phyloP scores from a whole-genome alignment of 1,140 invertebrate genomes.

The Brachystomella parvula region DNA sequence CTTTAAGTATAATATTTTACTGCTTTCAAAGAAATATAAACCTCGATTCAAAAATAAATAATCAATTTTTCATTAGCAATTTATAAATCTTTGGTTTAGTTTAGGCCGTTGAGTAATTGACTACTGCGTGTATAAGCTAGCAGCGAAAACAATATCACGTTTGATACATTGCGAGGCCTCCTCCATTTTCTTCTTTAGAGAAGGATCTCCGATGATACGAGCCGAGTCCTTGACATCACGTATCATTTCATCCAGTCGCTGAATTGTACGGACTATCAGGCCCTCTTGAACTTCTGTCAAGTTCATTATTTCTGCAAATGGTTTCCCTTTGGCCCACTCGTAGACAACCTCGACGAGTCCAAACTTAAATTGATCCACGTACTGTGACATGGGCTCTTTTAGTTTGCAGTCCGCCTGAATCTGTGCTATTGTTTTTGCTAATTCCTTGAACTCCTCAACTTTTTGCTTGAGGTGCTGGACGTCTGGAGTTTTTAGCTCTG shows the following conservation, averaged over 20 bases:
- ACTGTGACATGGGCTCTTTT: conserved; percentile 46
- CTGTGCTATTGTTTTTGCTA: conserved; percentile 49
- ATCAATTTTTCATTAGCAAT: no score
- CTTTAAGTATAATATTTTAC: no score
- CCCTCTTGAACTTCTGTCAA: conserved; percentile 94
- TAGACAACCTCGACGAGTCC: conserved; percentile 87
- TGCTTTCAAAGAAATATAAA: no score
- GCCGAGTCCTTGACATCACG: conserved; percentile 88
- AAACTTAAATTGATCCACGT: conserved; percentile 71
- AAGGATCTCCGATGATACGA: conserved; percentile 82
- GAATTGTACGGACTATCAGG: conserved; percentile 94
- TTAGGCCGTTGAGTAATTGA: no score
- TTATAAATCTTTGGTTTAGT: no score
- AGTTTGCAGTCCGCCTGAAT: conserved; percentile 51
- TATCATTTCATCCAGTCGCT: conserved; percentile 87
- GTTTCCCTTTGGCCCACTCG: conserved; percentile 86
- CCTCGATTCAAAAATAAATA: no score
- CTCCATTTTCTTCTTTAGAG: conserved; percentile 88
- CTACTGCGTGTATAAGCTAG: conserved; percentile 80
- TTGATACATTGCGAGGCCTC: conserved; percentile 87
- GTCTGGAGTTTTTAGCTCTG: conserved; percentile 44
- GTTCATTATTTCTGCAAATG: conserved; percentile 86
- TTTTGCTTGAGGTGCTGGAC: conserved; percentile 46
- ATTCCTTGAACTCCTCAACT: conserved; percentile 47
- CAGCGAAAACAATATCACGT: conserved; percentile 95